A percentile compares a stretch with the other conserved stretches of the same genome.
Conservation (phyloP, 2,888 invertebrate species). For the Phrixothrix hirtus region DNA sequence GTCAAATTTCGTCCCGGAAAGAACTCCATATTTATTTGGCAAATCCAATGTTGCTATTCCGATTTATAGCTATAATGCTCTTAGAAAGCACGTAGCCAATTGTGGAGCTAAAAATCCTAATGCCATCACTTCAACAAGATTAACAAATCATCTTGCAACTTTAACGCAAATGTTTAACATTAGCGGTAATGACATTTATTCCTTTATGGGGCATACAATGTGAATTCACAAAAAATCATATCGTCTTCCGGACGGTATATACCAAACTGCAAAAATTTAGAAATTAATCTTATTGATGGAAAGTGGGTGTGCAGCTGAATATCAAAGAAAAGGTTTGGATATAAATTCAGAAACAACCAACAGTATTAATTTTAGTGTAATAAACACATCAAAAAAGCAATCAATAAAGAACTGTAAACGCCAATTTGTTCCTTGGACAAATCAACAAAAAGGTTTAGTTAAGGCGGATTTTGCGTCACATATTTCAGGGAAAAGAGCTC, state of each 20-base stretch:
- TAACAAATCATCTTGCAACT: neutral
- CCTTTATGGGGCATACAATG: neutral
- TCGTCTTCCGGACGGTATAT: neutral
- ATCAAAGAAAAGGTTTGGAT: neutral
- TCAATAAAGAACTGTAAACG: too few relatives aligned
- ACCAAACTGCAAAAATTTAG: neutral
- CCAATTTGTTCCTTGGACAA: too few relatives aligned
- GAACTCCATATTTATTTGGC: conserved; percentile 18
- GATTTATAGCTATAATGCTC: conserved; percentile 35
- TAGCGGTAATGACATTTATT: neutral
- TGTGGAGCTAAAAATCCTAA: too few relatives aligned
- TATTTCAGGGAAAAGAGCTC: too few relatives aligned
- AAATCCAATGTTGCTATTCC: conserved; percentile 9
- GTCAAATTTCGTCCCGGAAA: neutral
- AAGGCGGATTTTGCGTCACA: too few relatives aligned
- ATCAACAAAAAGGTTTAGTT: too few relatives aligned
- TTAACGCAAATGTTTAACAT: neutral
- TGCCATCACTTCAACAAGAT: too few relatives aligned
- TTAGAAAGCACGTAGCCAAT: conserved; percentile 17
- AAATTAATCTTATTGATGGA: too few relatives aligned
- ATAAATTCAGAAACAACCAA: too few relatives aligned
- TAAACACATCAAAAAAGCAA: neutral
- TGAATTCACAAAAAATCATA: neutral
- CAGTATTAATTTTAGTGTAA: too few relatives aligned
- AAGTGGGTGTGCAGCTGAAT: neutral